Evolutionary conservation across 2,888 invertebrate species (phyloP), one percentile per base, ranked within the genome.

Genomic region (Palloptera scutellata): DNA sequence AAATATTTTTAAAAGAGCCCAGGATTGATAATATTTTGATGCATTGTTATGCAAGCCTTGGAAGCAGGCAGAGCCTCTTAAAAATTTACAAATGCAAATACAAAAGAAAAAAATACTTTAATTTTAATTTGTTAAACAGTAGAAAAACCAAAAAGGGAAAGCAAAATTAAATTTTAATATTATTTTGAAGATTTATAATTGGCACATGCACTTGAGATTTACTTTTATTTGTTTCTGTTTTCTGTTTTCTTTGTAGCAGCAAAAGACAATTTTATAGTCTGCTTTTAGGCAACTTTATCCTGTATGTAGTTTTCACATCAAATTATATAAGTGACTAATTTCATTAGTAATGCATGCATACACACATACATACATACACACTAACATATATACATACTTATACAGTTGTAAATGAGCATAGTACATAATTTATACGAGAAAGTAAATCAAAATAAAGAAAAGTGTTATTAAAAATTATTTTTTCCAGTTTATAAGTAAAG

Each of bases 111-210:
- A 15, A 61, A 51, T 61, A 51, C 11, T 15, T n/a, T 58, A 40
- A 41, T 20, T 59, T 42, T 40, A 41, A 41, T 52, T 64, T 64
- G 57, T 57, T 64, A 55, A 30, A 43, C 41, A n/a, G 9, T 17
- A 52, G n/a, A 11, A 13, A 30, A 30, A 57, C 55, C 64, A 57
- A 55, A 57, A n/a, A n/a, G n/a, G n/a, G n/a, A n/a, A n/a, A n/a
- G n/a, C n/a, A n/a, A n/a, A 64, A 64, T 57, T 48, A 30, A 57
- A 57, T 57, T 65, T 67, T 66, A 61, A 45, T 61, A 57, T 64
- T 53, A 40, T 64, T 64, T 63, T 57, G n/a, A 45, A 30, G 10
- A 13, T 52, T 45, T 17, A n/a, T 58, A 45, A 65, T 65, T 65
- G 65, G 65, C 60, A 65, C 65, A 62, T 66, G 61, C 51, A 48